Evolutionary conservation across 2,888 invertebrate genomes (phyloP), one percentile per base, ranked within the genome.

Genomic region (Sphecodes monilicornis): DNA sequence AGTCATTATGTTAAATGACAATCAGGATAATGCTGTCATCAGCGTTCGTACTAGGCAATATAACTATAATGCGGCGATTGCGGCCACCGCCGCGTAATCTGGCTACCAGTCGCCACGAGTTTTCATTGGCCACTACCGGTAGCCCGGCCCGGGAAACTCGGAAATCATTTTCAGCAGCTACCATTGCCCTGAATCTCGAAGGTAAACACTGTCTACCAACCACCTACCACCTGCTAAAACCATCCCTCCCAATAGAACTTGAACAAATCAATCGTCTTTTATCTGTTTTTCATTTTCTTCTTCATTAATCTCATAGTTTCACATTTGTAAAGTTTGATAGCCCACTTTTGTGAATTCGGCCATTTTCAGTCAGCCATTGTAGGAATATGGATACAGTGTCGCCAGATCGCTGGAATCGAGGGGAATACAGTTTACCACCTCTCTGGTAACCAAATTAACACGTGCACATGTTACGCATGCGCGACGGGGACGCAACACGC

Each of bases 21-120:
- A 94, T 93, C 93, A 92, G 93, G 92, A 92, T 94, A 94, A 93
- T 93, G 89, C 92, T 90, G 91, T 93, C 92, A 93, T 93, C 93
- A 92, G 91, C 78, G 90, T 91, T 91, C 88, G 88, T 90, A 83
- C 89, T 85, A 78, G 85, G 89, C 90, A 90, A 91, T 90, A 91
- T 90, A 90, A 91, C 91, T 90, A 89, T 90, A 91, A 90, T 90
- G 83, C 86, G 83, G 84, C 64, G 82, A 90, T 90, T 90, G 90
- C 70, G 84, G 82, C 76, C 87, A 89, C 87, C 91, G 90, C 86
- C 88, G 88, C 81, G 80, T 91, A 91, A 92, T 92, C 90, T 81
- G 86, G 71, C 76, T 82, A 87, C 87, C 86, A 81, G 83, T 84
- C 82, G 71, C 85, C 36, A 10, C 78, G 85, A 82, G 85, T 90